Conservation (phyloP, 2,113 vertebrate species). For the Pedetes capensis region DNA sequence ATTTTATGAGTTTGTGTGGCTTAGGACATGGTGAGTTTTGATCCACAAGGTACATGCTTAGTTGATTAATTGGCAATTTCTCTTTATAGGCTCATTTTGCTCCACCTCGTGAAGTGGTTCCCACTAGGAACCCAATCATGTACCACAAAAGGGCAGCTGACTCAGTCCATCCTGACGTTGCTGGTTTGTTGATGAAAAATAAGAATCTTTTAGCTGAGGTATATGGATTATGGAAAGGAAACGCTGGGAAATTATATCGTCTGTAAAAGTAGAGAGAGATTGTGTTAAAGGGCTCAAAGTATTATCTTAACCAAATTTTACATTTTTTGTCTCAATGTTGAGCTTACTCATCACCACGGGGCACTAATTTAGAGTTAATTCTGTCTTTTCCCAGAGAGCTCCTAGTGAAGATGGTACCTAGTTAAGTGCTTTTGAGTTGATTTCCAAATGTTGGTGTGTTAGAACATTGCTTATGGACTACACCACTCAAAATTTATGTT, state of each 20-base stretch:
- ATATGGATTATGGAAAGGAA: slow-evolving; percentile 26
- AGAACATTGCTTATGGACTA: not conserved
- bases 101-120: not conserved
- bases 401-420: not conserved
- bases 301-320: not conserved
- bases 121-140: slow-evolving; percentile 13
- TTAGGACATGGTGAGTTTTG: not conserved
- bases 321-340: not conserved
- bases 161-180: not conserved
- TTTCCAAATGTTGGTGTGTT: not conserved
- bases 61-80: slow-evolving; percentile 52
- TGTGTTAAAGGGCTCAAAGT: not conserved
- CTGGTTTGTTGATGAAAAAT: slow-evolving; percentile 66
- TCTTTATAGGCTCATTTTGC: slow-evolving; percentile 65
- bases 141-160: not conserved
- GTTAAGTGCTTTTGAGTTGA: slow-evolving; percentile 3
- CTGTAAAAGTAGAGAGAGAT: not conserved
- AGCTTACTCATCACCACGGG: not conserved
- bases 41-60: not conserved
- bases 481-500: not conserved
- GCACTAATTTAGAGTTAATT: not conserved
- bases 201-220: slow-evolving; percentile 67
- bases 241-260: not conserved
- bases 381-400: not conserved
- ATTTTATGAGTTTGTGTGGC: not conserved